Conservation (phyloP, 1,140 invertebrate genomes). For the Drosophila asahinai region DNA sequence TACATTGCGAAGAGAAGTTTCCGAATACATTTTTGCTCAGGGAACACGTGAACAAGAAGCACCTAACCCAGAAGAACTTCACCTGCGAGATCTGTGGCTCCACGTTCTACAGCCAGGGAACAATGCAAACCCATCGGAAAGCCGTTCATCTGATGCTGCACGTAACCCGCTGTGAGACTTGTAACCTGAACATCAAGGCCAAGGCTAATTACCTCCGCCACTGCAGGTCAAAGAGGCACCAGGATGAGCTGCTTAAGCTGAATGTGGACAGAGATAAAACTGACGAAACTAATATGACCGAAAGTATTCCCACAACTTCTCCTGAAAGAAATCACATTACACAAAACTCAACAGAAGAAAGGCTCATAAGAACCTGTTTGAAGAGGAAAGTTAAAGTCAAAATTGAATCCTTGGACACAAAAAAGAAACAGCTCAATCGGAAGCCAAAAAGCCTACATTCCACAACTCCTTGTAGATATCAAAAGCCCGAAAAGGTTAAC, state of each 20-base stretch:
- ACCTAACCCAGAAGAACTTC: constrained; percentile 32
- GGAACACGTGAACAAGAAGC: constrained; percentile 25
- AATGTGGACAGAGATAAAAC: neutral
- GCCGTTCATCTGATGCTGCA: constrained; percentile 21
- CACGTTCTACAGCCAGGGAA: constrained; percentile 23
- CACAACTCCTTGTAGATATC: neutral
- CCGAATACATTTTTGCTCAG: neutral
- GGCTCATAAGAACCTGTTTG: neutral
- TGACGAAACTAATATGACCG: neutral
- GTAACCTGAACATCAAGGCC: constrained; percentile 32
- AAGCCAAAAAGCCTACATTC: neutral
- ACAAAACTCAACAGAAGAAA: neutral
- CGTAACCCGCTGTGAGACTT: constrained; percentile 25
- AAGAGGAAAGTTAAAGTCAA: no score
- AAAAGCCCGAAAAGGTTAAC: neutral
- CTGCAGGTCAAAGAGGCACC: constrained; percentile 26
- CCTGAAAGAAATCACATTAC: no score
- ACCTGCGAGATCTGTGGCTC: constrained; percentile 42
- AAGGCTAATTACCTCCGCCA: constrained; percentile 37
- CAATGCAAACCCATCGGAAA: constrained; percentile 17
- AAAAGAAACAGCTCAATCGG: neutral
- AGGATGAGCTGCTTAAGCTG: constrained; percentile 1
- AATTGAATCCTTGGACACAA: neutral
- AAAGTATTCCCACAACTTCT: no score
- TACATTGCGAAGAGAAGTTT: constrained; percentile 13